These are phyloP conservation scores for Heteronetta atricapilla DNA, from an alignment of 2,113 vertebrate species.

Conservation along the genomic window DNA sequence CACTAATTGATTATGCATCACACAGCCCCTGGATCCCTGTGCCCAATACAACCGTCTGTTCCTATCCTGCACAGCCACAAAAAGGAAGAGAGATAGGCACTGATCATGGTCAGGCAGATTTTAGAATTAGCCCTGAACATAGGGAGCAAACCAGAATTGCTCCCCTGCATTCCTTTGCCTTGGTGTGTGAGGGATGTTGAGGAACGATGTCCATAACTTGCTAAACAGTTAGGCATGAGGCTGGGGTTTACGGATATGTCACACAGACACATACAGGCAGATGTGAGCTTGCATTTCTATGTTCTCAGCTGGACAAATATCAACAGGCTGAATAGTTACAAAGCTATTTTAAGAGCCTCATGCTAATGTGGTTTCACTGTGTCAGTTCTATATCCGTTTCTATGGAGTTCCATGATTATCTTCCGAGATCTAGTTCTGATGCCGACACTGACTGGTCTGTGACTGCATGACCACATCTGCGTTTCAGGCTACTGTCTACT, in stretches of 20 bases:
- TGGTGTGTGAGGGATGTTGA: not conserved
- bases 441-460: not conserved
- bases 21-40: not conserved
- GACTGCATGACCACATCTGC: not conserved
- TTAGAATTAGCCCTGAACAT: not conserved
- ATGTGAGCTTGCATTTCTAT: not conserved
- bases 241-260: not conserved
- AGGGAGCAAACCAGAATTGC: not conserved
- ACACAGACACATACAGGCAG: not conserved
- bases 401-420: not conserved
- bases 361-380: not conserved
- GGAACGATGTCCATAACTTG: not conserved
- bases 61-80: not conserved
- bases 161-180: not conserved
- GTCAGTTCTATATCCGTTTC: not conserved
- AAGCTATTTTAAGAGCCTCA: not conserved
- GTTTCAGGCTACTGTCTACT: not conserved
- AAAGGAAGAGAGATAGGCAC: not conserved
- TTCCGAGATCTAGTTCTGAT: not conserved
- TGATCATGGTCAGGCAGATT: not conserved
- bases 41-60: not conserved
- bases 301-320: not conserved
- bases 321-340: not conserved
- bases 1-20: not conserved
- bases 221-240: not conserved